Percentiles rank a stretch among this genome's conserved stretches.
Conservation (phyloP, 2,888 invertebrate genomes). For the Caprella mutica region DNA sequence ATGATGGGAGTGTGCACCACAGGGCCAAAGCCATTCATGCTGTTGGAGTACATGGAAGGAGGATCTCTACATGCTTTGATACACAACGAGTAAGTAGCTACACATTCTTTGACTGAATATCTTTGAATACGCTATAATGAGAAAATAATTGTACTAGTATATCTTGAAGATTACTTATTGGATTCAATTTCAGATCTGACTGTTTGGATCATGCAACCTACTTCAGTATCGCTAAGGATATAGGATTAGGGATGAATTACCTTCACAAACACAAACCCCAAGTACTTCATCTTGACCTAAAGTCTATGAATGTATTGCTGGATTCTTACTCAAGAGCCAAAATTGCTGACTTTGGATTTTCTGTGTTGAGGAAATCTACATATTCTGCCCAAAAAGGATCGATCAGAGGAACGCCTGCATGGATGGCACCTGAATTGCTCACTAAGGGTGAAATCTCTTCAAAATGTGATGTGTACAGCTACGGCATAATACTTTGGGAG, state of each 20-base stretch:
- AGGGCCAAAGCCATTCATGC: constrained; percentile 26
- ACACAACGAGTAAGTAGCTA: constrained; percentile 14
- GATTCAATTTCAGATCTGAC: constrained; percentile 10
- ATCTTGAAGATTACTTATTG: neutral
- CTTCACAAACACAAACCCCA: constrained; percentile 31
- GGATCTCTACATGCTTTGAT: constrained; percentile 29
- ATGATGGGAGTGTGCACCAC: constrained; percentile 32
- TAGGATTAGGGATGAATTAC: constrained; percentile 32
- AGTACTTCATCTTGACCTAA: constrained; percentile 30
- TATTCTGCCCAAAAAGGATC: constrained; percentile 27
- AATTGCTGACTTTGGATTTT: constrained; percentile 32
- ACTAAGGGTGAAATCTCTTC: constrained; percentile 29
- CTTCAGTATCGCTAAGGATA: constrained; percentile 28
- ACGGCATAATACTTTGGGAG: constrained; percentile 32
- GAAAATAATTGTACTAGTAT: too few species aligned
- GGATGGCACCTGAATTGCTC: constrained; percentile 32
- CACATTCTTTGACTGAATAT: neutral
- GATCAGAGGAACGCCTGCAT: constrained; percentile 31
- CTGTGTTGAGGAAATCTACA: constrained; percentile 24
- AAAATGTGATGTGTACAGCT: constrained; percentile 33
- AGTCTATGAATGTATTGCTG: constrained; percentile 32
- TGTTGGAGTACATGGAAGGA: constrained; percentile 30
- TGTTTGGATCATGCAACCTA: constrained; percentile 27
- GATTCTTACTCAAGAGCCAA: constrained; percentile 27
- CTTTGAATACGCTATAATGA: too few species aligned